Base-by-base conservation (phyloP, 2,888 invertebrate genomes). In the Rosalia funebris region DNA sequence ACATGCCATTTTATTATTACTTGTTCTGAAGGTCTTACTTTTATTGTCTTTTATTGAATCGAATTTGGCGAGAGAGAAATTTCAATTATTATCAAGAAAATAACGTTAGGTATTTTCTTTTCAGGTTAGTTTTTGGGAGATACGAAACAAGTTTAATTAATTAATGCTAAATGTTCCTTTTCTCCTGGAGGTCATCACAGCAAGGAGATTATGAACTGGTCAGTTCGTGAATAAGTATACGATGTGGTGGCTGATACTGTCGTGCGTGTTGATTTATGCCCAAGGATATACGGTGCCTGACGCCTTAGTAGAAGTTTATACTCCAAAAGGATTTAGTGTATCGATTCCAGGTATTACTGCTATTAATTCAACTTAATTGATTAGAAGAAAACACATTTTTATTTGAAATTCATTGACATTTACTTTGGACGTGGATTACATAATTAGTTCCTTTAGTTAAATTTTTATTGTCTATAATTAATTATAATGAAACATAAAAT, bases 261-360 rank as follows among this genome's bases (percentile, higher is more conserved):
- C 48, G 37, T 54, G 48, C 32, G 36, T 46, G 44, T 25, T 41
- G 32, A 32, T 32, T 48, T 5, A 20, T 34, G 37, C 52, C n/a
- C 15, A 11, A 14, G 64, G 57, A 25, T 78, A 70, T 67, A 75
- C 80, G 32, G 84, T 87, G 0, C 87, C 87, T 0, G 80, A 81
- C 0, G 85, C 88, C 0, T 83, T 81, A 55, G 78, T 89, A 1
- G 86, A 87, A 73, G 86, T 86, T 1, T 82, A 87, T 39, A 82
- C 82, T 66, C 89, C 89, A 0, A 83, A 77, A 74, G 89, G 89
- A 57, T 73, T 89, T 0, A 80, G 84, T 42, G 86, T 88, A 0
- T 86, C 88, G 0, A 83, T 89, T 41, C 87, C 87, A 75, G 86
- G 89, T 88, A 76, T n/a, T n/a, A n/a, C n/a, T n/a, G n/a, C n/a